Evolutionary conservation across 2,113 vertebrate genomes (phyloP).

Genomic region (Ammospiza nelsoni): DNA sequence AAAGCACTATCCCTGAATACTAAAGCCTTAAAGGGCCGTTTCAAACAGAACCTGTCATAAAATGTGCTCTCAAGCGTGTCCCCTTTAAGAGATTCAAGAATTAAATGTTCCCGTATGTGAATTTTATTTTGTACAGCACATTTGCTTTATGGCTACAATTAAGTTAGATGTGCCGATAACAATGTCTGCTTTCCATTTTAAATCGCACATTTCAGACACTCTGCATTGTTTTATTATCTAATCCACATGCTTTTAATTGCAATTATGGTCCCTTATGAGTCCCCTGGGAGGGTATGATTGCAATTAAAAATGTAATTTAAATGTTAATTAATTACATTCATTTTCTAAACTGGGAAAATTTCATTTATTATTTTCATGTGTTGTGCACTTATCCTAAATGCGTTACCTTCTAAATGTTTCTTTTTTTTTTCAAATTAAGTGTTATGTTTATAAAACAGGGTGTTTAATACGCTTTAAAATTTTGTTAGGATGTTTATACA

Average conservation of each 20-base stretch:
- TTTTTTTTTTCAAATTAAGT: constrained; percentile 80
- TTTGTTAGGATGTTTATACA: constrained; percentile 81
- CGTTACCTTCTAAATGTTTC: constrained; percentile 84
- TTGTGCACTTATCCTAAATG: constrained; percentile 86
- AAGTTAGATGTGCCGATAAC: constrained; percentile 83
- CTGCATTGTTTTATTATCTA: constrained; percentile 92
- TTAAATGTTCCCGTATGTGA: constrained; percentile 89
- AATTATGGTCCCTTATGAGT: constrained; percentile 93
- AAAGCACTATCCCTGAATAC: constrained; percentile 78
- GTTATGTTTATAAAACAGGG: constrained; percentile 86
- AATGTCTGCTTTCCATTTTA: constrained; percentile 87
- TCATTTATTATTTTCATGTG: constrained; percentile 89
- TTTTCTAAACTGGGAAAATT: constrained; percentile 91
- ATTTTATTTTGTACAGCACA: constrained; percentile 89
- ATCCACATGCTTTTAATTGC: constrained; percentile 96
- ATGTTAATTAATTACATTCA: constrained; percentile 99
- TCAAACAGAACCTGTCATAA: constrained; percentile 85
- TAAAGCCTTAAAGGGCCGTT: constrained; percentile 84
- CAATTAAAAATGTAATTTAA: constrained; percentile 98
- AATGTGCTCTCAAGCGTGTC: constrained; percentile 86
- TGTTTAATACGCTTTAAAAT: constrained; percentile 86
- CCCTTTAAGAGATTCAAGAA: constrained; percentile 87
- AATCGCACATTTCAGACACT: constrained; percentile 89
- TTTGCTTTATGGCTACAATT: constrained; percentile 89
- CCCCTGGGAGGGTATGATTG: constrained; percentile 93